Evolutionary conservation across 2,797 vertebrate genomes (phyloP).

Genomic region (Squalus acanthias): DNA sequence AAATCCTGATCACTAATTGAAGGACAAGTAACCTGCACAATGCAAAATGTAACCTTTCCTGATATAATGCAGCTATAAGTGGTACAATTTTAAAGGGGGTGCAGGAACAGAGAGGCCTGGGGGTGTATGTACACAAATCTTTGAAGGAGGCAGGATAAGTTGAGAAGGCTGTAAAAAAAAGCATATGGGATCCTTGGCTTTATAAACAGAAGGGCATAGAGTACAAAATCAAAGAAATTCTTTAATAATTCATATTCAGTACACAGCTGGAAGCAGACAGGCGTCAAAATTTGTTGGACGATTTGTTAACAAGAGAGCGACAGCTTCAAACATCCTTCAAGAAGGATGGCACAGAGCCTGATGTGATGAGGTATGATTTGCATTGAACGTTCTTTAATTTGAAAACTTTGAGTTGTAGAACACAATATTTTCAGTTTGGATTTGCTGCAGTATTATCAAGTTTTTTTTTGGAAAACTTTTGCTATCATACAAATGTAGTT

Average conservation of each 20-base stretch:
- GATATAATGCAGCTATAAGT: background rate
- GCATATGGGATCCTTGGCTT: background rate
- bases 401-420: background rate
- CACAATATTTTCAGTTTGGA: background rate
- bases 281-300: constrained; percentile 85
- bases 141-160: background rate
- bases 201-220: background rate
- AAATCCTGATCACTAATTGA: background rate
- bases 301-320: constrained; percentile 80
- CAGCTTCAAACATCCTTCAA: constrained; percentile 79
- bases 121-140: background rate
- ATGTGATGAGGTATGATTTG: constrained; percentile 70
- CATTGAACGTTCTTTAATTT: background rate
- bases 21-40: background rate
- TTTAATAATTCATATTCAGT: constrained; percentile 54
- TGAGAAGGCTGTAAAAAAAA: background rate
- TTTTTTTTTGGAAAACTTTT: background rate
- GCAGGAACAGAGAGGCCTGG: background rate
- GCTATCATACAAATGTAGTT: background rate
- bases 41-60: background rate
- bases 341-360: constrained; percentile 69
- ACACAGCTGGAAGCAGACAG: constrained; percentile 90
- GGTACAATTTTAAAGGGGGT: background rate
- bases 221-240: background rate
- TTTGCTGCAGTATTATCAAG: background rate